These are phyloP conservation scores for Orussus abietinus DNA, from an alignment of 1,140 invertebrate genomes.

Conservation along the genomic window DNA sequence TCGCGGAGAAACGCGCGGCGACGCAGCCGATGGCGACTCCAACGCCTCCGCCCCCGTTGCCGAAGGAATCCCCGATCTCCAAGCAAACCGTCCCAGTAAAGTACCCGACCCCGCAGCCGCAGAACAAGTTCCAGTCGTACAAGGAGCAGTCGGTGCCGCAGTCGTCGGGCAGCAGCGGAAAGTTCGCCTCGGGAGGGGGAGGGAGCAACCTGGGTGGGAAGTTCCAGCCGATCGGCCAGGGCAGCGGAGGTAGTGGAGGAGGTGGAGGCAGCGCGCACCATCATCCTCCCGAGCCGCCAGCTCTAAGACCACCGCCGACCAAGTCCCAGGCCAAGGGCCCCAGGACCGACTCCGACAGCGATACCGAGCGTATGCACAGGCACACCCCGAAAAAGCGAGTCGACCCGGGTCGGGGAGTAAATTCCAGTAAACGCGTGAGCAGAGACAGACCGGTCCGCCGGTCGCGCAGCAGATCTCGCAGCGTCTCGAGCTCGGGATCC, in stretches of 20 bases:
- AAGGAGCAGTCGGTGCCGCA: conserved; percentile 33
- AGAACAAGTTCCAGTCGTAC: conserved; percentile 43
- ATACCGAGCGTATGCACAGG: conserved; percentile 28
- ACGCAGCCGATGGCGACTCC: conserved; percentile 40
- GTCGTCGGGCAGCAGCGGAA: conserved; percentile 27
- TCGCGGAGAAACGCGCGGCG: conserved; percentile 44
- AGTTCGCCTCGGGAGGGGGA: conserved; percentile 34
- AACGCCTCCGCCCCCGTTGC: conserved; percentile 49
- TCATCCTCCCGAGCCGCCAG: conserved; percentile 38
- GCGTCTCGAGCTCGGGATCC: conserved; percentile 52
- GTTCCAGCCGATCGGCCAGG: conserved; percentile 48
- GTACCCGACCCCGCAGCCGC: conserved; percentile 44
- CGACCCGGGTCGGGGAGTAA: conserved; percentile 26
- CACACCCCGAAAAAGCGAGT: conserved; percentile 39
- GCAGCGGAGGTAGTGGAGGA: conserved; percentile 14
- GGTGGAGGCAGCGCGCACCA: too few species aligned
- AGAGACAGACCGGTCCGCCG: conserved; percentile 44
- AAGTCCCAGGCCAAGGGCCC: conserved; percentile 42
- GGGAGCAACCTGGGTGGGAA: conserved; percentile 40
- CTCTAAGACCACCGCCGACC: conserved; percentile 26
- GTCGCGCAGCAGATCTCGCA: conserved; percentile 55
- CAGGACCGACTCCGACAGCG: conserved; percentile 49
- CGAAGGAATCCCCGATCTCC: conserved; percentile 48
- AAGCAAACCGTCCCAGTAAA: conserved; percentile 47
- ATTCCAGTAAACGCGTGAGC: conserved; percentile 32